Percentiles rank a stretch among this genome's conserved stretches.
Conservation (phyloP, 2,113 vertebrate genomes). For the Heterochromis multidens region DNA sequence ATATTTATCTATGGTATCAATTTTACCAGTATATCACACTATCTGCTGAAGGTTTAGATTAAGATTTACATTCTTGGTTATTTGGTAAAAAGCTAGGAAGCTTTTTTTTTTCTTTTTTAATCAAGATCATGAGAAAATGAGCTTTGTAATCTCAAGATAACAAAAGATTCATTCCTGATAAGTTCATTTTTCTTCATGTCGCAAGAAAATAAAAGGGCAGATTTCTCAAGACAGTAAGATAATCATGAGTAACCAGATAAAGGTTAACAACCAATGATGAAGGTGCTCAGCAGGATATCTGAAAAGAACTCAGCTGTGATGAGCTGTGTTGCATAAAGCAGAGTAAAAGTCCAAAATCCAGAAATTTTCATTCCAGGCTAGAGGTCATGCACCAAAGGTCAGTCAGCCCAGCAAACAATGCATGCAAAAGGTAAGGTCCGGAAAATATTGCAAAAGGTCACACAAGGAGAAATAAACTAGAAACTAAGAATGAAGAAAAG, state of each 20-base stretch:
- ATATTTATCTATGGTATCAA: too few species aligned
- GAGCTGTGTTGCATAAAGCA: too few species aligned
- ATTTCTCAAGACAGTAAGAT: too few species aligned
- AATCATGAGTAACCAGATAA: too few species aligned
- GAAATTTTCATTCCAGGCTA: not conserved
- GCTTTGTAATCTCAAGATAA: not conserved
- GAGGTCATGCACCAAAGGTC: not conserved
- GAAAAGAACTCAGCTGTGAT: not conserved
- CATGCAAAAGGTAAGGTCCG: not conserved
- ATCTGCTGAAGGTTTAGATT: not conserved
- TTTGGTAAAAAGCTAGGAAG: not conserved
- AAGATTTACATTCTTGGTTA: not conserved
- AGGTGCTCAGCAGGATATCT: too few species aligned
- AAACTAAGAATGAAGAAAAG: not conserved
- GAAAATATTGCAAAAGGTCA: not conserved
- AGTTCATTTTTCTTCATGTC: not conserved
- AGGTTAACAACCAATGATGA: too few species aligned
- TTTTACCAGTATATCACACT: not conserved
- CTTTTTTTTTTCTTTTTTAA: too few species aligned
- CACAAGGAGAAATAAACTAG: not conserved
- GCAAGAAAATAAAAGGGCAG: too few species aligned
- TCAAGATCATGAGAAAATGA: not conserved
- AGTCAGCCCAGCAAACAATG: not conserved
- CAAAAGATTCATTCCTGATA: not conserved
- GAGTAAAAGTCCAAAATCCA: not conserved